These are phyloP conservation scores for Sialia sialis DNA, from an alignment of 2,113 vertebrate genomes.

Conservation along the genomic window DNA sequence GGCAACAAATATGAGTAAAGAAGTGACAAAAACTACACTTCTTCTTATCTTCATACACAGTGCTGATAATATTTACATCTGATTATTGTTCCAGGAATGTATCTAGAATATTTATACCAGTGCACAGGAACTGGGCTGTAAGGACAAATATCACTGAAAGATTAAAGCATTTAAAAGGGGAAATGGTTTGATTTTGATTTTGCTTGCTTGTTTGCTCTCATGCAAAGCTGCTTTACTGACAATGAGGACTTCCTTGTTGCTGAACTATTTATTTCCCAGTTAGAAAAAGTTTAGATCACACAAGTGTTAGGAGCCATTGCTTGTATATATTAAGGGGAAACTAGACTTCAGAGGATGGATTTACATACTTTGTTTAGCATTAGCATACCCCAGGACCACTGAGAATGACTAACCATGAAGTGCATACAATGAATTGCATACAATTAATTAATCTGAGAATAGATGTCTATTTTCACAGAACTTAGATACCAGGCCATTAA, in stretches of 20 bases:
- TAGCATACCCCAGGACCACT: not conserved
- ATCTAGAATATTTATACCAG: not conserved
- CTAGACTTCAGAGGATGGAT: constrained; percentile 18
- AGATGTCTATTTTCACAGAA: not conserved
- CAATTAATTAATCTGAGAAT: constrained; percentile 16
- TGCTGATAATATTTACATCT: not conserved
- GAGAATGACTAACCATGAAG: not conserved
- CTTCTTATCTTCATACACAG: not conserved
- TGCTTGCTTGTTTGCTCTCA: not conserved
- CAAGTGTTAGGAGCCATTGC: constrained; percentile 5
- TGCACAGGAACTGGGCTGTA: not conserved
- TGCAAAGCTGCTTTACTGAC: not conserved
- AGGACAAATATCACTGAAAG: not conserved
- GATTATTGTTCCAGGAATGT: not conserved
- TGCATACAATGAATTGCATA: not conserved
- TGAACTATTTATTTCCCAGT: not conserved
- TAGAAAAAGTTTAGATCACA: not conserved
- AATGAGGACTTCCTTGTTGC: not conserved
- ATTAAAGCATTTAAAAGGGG: not conserved
- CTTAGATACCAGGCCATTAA: not conserved
- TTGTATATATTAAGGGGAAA: not conserved
- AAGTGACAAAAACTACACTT: not conserved
- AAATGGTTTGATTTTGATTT: not conserved
- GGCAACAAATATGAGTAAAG: not conserved
- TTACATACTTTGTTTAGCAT: constrained; percentile 40